These are phyloP conservation scores for Nemurella pictetii DNA, from an alignment of 2,888 invertebrate genomes.

Conservation along the genomic window DNA sequence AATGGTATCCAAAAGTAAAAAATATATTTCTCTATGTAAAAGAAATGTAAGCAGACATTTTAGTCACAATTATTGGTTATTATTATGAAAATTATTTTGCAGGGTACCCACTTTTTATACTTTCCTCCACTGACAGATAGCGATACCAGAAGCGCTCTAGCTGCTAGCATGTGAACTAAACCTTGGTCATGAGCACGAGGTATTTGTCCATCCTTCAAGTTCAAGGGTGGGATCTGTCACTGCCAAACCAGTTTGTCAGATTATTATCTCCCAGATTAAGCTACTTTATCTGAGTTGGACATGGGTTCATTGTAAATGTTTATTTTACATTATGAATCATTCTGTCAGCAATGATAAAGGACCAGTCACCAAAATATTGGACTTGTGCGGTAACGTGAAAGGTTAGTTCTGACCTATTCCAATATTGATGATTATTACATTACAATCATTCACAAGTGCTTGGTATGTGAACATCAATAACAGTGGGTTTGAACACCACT, in stretches of 20 bases:
- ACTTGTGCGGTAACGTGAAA: background rate
- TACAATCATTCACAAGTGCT: background rate
- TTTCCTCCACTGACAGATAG: conserved; percentile 22
- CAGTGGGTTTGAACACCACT: background rate
- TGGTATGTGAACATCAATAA: background rate
- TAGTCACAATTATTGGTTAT: background rate
- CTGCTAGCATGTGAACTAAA: background rate
- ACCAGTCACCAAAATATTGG: background rate
- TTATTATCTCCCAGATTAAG: background rate
- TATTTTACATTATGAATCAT: background rate
- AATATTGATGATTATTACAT: background rate
- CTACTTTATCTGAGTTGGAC: too few relatives aligned
- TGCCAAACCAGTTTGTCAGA: background rate
- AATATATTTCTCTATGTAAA: background rate
- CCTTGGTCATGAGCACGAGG: background rate
- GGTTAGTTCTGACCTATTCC: background rate
- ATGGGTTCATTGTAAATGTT: background rate
- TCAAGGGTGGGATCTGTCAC: background rate
- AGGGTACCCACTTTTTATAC: conserved; percentile 17
- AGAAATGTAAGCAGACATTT: background rate
- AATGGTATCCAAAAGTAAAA: background rate
- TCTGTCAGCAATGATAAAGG: background rate
- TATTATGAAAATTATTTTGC: background rate
- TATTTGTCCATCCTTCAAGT: background rate
- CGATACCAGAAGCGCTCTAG: background rate